Percentiles rank a stretch among this genome's conserved stretches.
Conservation (phyloP, 2,888 invertebrate genomes). For the Schizaphis graminum region DNA sequence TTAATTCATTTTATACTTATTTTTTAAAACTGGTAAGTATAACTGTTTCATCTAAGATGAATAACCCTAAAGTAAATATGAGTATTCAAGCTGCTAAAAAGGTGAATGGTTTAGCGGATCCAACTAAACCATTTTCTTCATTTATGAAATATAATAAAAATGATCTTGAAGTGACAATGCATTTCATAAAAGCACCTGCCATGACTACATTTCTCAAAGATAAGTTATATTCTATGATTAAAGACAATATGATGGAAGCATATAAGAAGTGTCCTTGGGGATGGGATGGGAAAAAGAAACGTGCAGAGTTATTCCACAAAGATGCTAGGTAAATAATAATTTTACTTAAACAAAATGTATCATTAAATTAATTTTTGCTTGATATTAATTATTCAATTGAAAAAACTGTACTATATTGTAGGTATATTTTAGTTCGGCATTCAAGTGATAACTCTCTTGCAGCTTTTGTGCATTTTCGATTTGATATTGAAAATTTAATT, state of each 20-base stretch:
- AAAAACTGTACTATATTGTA: constrained; percentile 7
- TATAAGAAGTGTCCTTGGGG: constrained; percentile 86
- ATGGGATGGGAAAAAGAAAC: constrained; percentile 82
- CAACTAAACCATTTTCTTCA: constrained; percentile 55
- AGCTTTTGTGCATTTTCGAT: constrained; percentile 86
- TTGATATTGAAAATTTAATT: constrained; percentile 84
- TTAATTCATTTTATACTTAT: background rate
- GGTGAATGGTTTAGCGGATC: constrained; percentile 51
- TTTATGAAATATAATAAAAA: constrained; percentile 60
- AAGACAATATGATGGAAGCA: constrained; percentile 83
- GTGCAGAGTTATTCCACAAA: constrained; percentile 81
- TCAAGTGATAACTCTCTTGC: constrained; percentile 71
- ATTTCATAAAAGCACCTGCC: constrained; percentile 48
- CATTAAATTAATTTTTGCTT: background rate
- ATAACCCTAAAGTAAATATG: constrained; percentile 9
- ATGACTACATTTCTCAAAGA: constrained; percentile 69
- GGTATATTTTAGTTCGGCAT: constrained; percentile 51
- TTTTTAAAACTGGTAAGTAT: background rate
- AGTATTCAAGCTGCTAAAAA: constrained; percentile 35
- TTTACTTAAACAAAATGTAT: background rate
- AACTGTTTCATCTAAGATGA: constrained; percentile 4
- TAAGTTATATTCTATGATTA: constrained; percentile 83
- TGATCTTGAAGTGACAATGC: constrained; percentile 41
- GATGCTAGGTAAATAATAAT: constrained; percentile 76
- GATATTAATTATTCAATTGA: background rate